These are phyloP conservation scores for Dynastes grantii DNA, from an alignment of 2,888 invertebrate species.

Conservation along the genomic window DNA sequence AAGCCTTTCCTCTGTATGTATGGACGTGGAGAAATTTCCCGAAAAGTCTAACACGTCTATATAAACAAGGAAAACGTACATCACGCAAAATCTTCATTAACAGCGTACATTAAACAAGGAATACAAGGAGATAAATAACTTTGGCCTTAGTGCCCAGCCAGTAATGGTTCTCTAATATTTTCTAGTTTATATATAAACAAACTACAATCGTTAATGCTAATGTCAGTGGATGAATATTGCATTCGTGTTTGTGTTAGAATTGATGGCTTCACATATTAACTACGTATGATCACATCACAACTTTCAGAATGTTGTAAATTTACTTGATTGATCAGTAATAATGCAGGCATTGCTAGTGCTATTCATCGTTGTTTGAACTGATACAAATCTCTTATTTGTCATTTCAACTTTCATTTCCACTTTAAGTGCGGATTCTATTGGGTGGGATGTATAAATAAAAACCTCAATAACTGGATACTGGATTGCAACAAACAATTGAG, in stretches of 20 bases:
- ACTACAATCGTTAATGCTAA: constrained; percentile 43
- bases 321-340: neutral
- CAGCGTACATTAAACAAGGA: constrained; percentile 53
- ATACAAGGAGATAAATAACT: constrained; percentile 48
- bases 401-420: neutral
- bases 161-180: constrained; percentile 51
- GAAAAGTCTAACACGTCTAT: constrained; percentile 44
- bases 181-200: constrained; percentile 45
- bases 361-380: neutral
- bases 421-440: too few species aligned
- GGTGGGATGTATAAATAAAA: too few species aligned
- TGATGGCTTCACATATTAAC: neutral
- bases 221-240: constrained; percentile 28
- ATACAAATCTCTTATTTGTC: neutral
- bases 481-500: too few species aligned
- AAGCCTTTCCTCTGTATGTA: constrained; percentile 50
- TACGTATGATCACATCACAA: neutral
- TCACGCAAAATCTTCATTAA: constrained; percentile 56
- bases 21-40: constrained; percentile 54
- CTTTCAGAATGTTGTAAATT: neutral
- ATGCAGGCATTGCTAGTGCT: neutral
- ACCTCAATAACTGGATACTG: too few species aligned
- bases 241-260: neutral
- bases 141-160: constrained; percentile 37
- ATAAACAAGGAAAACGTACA: constrained; percentile 49